These are phyloP conservation scores for Halictus ligatus DNA, from an alignment of 2,888 invertebrate species.

Conservation along the genomic window DNA sequence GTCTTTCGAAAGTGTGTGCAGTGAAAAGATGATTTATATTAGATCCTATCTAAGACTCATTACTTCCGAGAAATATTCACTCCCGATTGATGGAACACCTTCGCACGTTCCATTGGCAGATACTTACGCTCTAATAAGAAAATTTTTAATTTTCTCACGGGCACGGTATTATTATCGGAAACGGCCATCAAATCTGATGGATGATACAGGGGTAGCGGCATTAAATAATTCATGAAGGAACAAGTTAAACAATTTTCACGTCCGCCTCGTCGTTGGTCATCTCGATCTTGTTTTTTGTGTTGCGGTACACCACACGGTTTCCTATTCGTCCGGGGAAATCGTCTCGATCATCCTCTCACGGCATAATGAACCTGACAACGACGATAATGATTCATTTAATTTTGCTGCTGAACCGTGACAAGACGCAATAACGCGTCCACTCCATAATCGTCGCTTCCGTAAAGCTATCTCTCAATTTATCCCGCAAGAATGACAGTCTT, in stretches of 20 bases:
- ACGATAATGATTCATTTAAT: slow-evolving; percentile 67
- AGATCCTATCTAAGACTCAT: neutral
- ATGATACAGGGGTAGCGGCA: slow-evolving; percentile 55
- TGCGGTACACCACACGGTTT: slow-evolving; percentile 38
- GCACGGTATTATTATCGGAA: slow-evolving; percentile 54
- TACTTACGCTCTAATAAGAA: neutral
- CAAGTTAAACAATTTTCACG: slow-evolving; percentile 71
- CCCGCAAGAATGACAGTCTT: neutral
- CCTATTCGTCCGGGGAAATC: slow-evolving; percentile 37
- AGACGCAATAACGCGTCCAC: slow-evolving; percentile 28
- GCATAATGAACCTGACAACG: slow-evolving; percentile 66
- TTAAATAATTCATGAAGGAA: slow-evolving; percentile 70
- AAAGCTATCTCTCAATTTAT: slow-evolving; percentile 33
- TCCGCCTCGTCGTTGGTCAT: slow-evolving; percentile 58
- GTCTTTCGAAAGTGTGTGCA: neutral
- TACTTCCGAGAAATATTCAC: neutral
- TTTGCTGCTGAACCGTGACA: slow-evolving; percentile 45
- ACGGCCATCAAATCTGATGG: slow-evolving; percentile 64
- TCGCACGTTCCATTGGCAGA: neutral
- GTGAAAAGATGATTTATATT: neutral
- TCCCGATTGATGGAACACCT: neutral
- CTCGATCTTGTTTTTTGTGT: slow-evolving; percentile 56
- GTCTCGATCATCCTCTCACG: slow-evolving; percentile 35
- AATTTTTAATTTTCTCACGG: slow-evolving; percentile 45
- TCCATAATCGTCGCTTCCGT: slow-evolving; percentile 37